Evolutionary conservation across 2,797 vertebrate genomes (phyloP).

Genomic region (Odontamblyopus lacepedii): DNA sequence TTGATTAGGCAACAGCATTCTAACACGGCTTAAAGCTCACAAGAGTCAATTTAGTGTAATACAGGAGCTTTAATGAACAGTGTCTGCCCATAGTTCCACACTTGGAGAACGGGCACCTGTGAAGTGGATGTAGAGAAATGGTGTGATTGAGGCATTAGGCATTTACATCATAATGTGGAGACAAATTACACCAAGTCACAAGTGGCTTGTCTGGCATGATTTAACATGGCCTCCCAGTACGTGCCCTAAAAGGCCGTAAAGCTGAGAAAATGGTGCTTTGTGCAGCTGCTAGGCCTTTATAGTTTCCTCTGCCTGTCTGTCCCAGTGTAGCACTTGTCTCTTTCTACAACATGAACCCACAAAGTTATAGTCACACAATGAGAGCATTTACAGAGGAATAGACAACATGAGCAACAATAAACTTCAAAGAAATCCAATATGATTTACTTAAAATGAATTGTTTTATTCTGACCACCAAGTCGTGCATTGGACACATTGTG

Average conservation of each 20-base stretch:
- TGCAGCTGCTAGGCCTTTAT: constrained; percentile 20
- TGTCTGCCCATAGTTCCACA: constrained; percentile 9
- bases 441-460: constrained; percentile 5
- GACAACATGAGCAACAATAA: constrained; percentile 4
- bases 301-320: constrained; percentile 13
- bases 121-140: background rate
- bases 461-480: constrained; percentile 23
- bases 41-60: no score
- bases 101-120: background rate
- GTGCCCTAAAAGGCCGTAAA: constrained; percentile 22
- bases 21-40: no score
- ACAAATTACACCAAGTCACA: constrained; percentile 17
- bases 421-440: constrained; percentile 12
- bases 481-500: constrained; percentile 14
- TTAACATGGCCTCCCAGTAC: constrained; percentile 36
- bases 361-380: background rate
- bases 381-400: background rate
- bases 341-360: background rate
- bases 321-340: background rate
- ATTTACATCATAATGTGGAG: constrained; percentile 6
- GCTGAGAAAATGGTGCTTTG: constrained; percentile 10
- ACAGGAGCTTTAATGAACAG: constrained; percentile 7
- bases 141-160: constrained; percentile 13
- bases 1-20: no score
- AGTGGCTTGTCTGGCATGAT: constrained; percentile 33